Percentiles rank a stretch among this genome's conserved stretches.
Conservation (phyloP, 2,888 invertebrate species). For the Girardia tigrina region DNA sequence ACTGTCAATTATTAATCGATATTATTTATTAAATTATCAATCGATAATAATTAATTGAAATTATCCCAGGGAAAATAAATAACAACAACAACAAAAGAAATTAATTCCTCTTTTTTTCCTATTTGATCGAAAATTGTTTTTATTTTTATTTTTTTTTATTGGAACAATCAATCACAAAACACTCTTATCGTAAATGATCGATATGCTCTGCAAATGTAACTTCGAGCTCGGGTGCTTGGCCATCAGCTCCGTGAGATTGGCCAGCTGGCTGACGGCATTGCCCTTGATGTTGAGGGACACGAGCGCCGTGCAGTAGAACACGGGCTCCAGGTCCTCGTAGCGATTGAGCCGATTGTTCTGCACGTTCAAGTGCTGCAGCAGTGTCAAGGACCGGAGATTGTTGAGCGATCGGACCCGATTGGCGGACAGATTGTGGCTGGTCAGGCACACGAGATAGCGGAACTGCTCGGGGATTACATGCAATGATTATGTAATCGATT, state of each 20-base stretch:
- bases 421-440: slow-evolving; percentile 4
- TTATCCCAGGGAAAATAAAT: no score
- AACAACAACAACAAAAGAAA: no score
- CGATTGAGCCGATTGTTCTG: slow-evolving; percentile 1
- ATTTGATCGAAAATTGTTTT: no score
- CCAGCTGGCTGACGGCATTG: slow-evolving; percentile 17
- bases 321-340: slow-evolving; percentile 26
- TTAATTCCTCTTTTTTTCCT: no score
- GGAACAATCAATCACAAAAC: not conserved
- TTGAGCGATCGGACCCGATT: not conserved
- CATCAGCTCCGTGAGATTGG: slow-evolving; percentile 17
- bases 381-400: not conserved
- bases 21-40: no score
- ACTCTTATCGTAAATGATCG: slow-evolving; percentile 26
- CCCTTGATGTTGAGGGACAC: slow-evolving; percentile 21
- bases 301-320: not conserved
- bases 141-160: not conserved
- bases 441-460: slow-evolving; percentile 21
- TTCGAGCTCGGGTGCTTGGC: slow-evolving; percentile 17
- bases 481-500: no score
- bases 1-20: no score
- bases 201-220: not conserved
- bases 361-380: slow-evolving; percentile 26
- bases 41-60: no score
- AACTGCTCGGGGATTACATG: slow-evolving; percentile 17